Evolutionary conservation across 2,113 vertebrate species (phyloP).

Genomic region (Gracilinanus agilis): DNA sequence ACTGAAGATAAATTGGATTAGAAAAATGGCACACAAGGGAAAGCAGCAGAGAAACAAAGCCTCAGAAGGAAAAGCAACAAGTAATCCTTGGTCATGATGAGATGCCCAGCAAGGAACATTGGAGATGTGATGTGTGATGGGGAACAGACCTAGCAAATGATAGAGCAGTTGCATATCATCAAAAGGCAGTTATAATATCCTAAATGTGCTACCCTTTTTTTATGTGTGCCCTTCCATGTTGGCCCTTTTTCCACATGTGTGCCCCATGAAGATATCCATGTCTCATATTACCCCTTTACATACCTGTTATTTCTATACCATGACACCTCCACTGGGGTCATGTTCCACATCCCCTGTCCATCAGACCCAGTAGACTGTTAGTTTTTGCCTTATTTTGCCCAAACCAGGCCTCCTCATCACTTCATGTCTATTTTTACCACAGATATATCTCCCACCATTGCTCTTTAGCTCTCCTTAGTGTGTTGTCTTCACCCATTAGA

Average conservation of each 20-base stretch:
- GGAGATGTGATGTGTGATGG: not conserved
- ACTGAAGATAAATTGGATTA: not conserved
- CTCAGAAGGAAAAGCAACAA: not conserved
- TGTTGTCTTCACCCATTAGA: not conserved
- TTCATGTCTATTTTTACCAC: not conserved
- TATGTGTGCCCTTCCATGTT: not conserved
- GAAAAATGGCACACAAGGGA: not conserved
- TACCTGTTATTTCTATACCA: not conserved
- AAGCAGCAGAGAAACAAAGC: not conserved
- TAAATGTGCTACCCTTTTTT: not conserved
- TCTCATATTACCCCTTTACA: not conserved
- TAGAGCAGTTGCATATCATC: not conserved
- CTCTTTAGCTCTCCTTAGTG: not conserved
- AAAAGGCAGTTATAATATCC: not conserved
- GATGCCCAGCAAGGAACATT: not conserved
- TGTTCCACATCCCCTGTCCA: not conserved
- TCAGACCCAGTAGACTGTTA: not conserved
- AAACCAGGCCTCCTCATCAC: not conserved
- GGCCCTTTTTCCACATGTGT: not conserved
- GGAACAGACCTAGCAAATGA: not conserved
- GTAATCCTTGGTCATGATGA: not conserved
- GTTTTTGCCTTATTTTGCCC: not conserved
- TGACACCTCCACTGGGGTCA: not conserved
- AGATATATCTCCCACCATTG: not conserved
- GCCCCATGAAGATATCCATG: not conserved